Base-by-base conservation (phyloP, 2,888 invertebrate species). In the Orgyia antiqua region DNA sequence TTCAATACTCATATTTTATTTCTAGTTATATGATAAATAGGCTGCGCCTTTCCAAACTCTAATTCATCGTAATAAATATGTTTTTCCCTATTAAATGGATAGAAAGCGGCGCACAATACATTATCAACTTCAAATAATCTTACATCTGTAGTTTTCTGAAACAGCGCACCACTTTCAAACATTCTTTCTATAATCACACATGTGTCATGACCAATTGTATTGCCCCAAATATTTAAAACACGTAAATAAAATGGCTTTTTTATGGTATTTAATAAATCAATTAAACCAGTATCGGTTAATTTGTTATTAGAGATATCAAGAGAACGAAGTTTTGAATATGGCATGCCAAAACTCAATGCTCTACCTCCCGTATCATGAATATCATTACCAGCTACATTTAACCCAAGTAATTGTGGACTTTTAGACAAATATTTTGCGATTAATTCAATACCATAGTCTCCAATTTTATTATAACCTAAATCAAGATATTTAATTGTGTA, bases 391-490 rank as follows among this genome's bases (percentile, higher is more conserved):
- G 88, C 84, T 4, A 91, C 56, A 42, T 89, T 87, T 24, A 92
- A 48, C 0, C 82, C 75, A 13, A 83, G 46, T 8, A 91, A 51
- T 6, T 69, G 58, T 0, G 90, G 89, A 10, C 74, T 67, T 33
- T 74, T 77, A 2, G 68, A 51, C 20, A 91, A 60, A 76, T 89
- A 91, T 38, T 82, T 69, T 0, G 79, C 82, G 10, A 92, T 35
- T 29, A 87, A 45, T 36, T 88, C 87, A 0, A 84, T 72, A 0
- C 91, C 91, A 27, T 88, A 75, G 57, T 90, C 89, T 0, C 89
- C 89, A 9, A 92, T 88, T 39, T 72, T 82, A 43, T 92, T 92
- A 33, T 74, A 88, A 0, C 83, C 87, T 7, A 92, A 58, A 68
- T 92, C 90, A 13, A 92, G 58, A 30, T 90, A 75, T 10, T 84